Conservation (phyloP, 2,888 invertebrate species). For the Operophtera brumata region DNA sequence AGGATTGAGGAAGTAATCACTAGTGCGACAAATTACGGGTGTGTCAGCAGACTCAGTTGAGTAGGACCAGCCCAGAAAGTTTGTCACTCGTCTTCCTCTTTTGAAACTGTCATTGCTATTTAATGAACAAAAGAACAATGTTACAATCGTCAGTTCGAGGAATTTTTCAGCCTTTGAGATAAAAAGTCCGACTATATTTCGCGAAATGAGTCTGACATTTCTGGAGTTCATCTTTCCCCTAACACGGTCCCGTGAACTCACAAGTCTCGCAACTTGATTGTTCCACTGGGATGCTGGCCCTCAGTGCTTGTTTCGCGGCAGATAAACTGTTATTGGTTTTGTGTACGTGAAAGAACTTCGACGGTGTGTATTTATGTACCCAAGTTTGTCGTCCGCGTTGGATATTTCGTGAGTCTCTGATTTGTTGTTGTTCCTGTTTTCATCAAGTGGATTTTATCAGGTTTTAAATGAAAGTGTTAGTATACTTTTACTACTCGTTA, state of each 20-base stretch:
- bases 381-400: not conserved
- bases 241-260: slow-evolving; percentile 6
- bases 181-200: no score
- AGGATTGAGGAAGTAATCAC: no score
- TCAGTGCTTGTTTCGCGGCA: slow-evolving; percentile 43
- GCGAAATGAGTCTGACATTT: not conserved
- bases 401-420: not conserved
- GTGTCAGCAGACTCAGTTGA: no score
- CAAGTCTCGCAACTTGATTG: slow-evolving; percentile 43
- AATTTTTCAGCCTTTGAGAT: no score
- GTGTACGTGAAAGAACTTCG: slow-evolving; percentile 32
- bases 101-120: no score
- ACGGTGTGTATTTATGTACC: slow-evolving; percentile 21
- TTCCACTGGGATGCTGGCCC: slow-evolving; percentile 38
- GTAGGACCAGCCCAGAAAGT: no score
- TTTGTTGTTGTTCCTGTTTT: not conserved
- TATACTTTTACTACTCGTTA: no score
- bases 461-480: no score
- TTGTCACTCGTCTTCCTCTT: no score
- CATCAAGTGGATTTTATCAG: not conserved
- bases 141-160: no score
- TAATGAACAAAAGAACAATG: no score
- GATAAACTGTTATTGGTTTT: slow-evolving; percentile 51
- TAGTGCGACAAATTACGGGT: no score
- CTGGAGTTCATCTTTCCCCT: not conserved